Percentiles rank a stretch among this genome's conserved stretches.
phyloP scores from a whole-genome alignment of 2,888 invertebrate species.

The Meandrusa payeni region DNA sequence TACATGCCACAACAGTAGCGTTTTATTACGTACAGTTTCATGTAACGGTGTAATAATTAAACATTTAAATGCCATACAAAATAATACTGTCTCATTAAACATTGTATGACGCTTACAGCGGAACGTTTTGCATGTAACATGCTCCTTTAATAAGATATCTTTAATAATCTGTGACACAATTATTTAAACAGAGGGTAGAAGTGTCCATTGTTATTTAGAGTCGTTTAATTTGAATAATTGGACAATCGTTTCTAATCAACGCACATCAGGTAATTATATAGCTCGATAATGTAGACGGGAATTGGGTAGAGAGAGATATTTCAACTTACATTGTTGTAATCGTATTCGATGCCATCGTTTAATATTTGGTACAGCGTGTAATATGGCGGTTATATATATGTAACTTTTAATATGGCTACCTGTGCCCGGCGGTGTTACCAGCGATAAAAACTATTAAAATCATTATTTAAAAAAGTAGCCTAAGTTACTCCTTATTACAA shows the following conservation, averaged over 20 bases:
- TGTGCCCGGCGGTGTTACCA: too few species aligned
- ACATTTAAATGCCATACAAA: constrained; percentile 16
- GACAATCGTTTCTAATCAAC: constrained; percentile 17
- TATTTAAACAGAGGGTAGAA: constrained; percentile 13
- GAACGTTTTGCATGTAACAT: constrained; percentile 17
- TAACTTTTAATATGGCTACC: too few species aligned
- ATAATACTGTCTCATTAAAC: constrained; percentile 16
- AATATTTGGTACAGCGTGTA: too few species aligned
- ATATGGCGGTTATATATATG: too few species aligned
- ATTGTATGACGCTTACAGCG: constrained; percentile 10
- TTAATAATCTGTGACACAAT: constrained; percentile 21
- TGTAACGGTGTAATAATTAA: constrained; percentile 17
- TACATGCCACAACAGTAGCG: constrained; percentile 18
- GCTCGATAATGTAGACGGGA: constrained; percentile 1
- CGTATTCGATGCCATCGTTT: too few species aligned
- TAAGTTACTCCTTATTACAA: too few species aligned
- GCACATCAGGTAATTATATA: constrained; percentile 18
- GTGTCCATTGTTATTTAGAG: constrained; percentile 16
- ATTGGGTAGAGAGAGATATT: not conserved
- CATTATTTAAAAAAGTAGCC: too few species aligned
- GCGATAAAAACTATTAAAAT: too few species aligned
- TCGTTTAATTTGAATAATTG: constrained; percentile 24
- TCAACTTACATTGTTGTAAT: not conserved
- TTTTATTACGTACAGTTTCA: constrained; percentile 13
- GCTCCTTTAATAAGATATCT: constrained; percentile 19